Base-by-base conservation (phyloP, 2,888 invertebrate species). In the Anarsia innoxiella region DNA sequence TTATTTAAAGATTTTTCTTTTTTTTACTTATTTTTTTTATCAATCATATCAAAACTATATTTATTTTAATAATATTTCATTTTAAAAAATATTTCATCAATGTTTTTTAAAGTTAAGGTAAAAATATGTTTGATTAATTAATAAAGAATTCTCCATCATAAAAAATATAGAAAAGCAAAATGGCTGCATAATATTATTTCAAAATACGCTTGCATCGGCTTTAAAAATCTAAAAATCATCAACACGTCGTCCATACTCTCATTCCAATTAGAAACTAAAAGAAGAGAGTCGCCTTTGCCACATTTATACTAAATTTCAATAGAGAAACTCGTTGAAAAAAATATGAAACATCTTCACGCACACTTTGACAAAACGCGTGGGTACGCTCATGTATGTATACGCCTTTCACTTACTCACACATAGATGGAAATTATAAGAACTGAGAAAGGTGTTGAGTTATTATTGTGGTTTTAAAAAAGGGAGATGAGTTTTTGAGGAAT, bases 221-320 rank as follows among this genome's bases (percentile, higher is more conserved):
- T n/a, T n/a, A n/a, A n/a, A 19, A 19, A 44, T 32, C 50, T 53
- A 39, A 46, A 64, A 66, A 47, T 25, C 56, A 65, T 62, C 14
- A 48, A 56, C 49, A 51, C 49, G 45, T 50, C 61, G 25, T 9
- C 25, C 25, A 9, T 64, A 42, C 48, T 42, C 26, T 16, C 44
- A 42, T 42, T 44, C 44, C 44, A 35, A 53, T 61, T 69, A 73
- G 72, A 72, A 77, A 82, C 78, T 83, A 77, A 77, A 42, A 59
- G 39, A 33, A 36, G 39, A 32, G 45, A 51, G 57, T 53, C 46
- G 43, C 56, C 51, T 56, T 54, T 48, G 59, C 61, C 45, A 67
- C 68, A 70, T 82, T 64, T 83, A 83, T 83, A 83, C 73, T 60
- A 66, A 66, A 66, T 66, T 67, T 67, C 66, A 70, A 71, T 72